Conservation (phyloP, 2,113 vertebrate genomes). For the Ancistrus triradiatus region DNA sequence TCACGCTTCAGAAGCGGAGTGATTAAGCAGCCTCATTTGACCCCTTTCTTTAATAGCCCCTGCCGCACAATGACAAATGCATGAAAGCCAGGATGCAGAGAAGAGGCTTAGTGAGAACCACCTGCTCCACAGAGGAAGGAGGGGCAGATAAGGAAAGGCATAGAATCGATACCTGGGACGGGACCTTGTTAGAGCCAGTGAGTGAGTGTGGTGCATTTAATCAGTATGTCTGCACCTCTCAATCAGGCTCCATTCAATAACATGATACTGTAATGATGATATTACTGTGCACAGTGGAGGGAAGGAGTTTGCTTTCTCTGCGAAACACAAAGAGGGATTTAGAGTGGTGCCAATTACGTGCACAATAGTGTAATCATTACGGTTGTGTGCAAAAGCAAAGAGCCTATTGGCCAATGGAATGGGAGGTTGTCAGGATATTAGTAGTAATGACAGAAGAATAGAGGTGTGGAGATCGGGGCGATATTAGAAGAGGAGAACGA, state of each 20-base stretch:
- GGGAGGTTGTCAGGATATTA: neutral
- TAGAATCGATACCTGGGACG: conserved; percentile 67
- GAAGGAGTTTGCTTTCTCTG: conserved; percentile 21
- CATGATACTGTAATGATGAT: conserved; percentile 55
- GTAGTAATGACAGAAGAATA: neutral
- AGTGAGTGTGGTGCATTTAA: conserved; percentile 71
- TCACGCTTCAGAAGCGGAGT: conserved; percentile 33
- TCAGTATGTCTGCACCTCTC: conserved; percentile 68
- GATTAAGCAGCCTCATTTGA: conserved; percentile 40
- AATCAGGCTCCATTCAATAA: conserved; percentile 71
- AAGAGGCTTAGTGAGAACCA: conserved; percentile 14
- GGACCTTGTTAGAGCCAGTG: conserved; percentile 60
- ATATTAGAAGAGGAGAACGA: neutral
- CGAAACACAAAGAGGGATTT: conserved; percentile 17
- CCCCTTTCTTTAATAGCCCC: conserved; percentile 51
- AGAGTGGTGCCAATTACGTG: conserved; percentile 20
- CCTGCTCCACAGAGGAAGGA: conserved; percentile 6
- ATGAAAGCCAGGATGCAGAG: conserved; percentile 37
- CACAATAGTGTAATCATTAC: conserved; percentile 29
- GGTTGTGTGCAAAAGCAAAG: conserved; percentile 10
- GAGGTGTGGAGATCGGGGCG: neutral
- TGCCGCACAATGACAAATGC: conserved; percentile 37
- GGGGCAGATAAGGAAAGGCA: conserved; percentile 55
- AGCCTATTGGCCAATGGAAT: neutral
- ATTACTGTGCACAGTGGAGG: conserved; percentile 30